Evolutionary conservation across 2,888 invertebrate genomes (phyloP).

Genomic region (Buathra laborator): DNA sequence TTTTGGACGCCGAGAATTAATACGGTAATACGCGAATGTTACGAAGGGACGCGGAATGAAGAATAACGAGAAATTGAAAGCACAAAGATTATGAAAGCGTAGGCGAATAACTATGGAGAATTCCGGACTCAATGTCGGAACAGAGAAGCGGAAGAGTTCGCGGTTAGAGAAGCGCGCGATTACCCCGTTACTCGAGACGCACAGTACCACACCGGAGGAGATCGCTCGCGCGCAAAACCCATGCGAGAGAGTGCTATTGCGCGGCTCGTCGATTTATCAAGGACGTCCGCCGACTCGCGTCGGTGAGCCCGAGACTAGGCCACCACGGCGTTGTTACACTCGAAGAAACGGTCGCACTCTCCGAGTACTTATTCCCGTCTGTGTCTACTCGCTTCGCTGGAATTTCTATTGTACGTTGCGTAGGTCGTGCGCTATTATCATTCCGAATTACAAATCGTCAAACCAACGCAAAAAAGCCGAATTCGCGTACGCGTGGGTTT

Average conservation of each 20-base stretch:
- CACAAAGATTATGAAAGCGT: not conserved
- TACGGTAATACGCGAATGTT: no score
- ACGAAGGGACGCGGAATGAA: no score
- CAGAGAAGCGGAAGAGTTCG: constrained; percentile 61
- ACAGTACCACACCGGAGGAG: constrained; percentile 63
- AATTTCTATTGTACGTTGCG: not conserved
- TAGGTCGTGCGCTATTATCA: constrained; percentile 30
- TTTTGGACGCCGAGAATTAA: no score
- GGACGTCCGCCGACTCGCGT: constrained; percentile 64
- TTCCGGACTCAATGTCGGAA: constrained; percentile 49
- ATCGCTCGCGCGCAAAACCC: constrained; percentile 45
- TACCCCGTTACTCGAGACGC: constrained; percentile 68
- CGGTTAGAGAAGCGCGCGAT: constrained; percentile 60
- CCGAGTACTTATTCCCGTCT: constrained; percentile 30
- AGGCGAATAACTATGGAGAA: constrained; percentile 23
- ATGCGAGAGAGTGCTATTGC: constrained; percentile 4
- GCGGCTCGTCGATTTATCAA: constrained; percentile 70
- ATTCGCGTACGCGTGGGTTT: constrained; percentile 20
- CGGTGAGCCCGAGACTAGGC: constrained; percentile 18
- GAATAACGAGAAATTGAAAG: not conserved
- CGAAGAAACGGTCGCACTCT: not conserved
- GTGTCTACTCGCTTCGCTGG: constrained; percentile 24
- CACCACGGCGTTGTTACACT: constrained; percentile 4
- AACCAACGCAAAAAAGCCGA: not conserved
- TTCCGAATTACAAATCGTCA: not conserved